Conservation (phyloP, 2,113 vertebrate genomes). For the Shinisaurus crocodilurus region DNA sequence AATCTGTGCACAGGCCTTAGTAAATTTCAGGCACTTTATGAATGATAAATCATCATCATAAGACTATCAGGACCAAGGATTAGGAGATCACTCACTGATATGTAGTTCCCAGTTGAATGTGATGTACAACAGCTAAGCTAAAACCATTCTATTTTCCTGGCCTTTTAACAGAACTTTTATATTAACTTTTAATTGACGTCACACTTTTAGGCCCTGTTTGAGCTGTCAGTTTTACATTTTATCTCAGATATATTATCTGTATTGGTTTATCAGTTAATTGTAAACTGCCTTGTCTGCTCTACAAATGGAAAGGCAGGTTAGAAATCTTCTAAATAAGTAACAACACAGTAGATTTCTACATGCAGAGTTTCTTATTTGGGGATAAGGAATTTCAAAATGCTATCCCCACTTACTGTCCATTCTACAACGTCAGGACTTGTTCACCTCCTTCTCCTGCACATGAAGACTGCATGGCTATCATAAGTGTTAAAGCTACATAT, state of each 20-base stretch:
- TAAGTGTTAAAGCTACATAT: background rate
- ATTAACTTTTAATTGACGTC: background rate
- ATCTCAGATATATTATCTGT: too few relatives aligned
- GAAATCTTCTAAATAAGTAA: background rate
- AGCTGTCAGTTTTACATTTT: background rate
- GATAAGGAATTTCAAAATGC: background rate
- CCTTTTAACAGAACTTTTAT: background rate
- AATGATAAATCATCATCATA: background rate
- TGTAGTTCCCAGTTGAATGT: background rate
- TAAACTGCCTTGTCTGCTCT: background rate
- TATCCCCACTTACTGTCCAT: too few relatives aligned
- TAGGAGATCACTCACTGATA: background rate
- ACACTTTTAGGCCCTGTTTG: background rate
- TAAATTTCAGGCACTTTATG: background rate
- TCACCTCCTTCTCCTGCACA: background rate
- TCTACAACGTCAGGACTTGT: background rate
- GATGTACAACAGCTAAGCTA: background rate
- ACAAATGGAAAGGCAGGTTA: background rate
- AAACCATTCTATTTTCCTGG: background rate
- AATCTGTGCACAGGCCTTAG: background rate
- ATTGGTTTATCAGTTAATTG: background rate
- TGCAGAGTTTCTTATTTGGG: background rate
- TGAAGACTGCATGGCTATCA: background rate
- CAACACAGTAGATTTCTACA: background rate
- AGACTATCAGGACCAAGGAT: background rate